phyloP scores from a whole-genome alignment of 2,888 invertebrate genomes.

The Keiferia lycopersicella region DNA sequence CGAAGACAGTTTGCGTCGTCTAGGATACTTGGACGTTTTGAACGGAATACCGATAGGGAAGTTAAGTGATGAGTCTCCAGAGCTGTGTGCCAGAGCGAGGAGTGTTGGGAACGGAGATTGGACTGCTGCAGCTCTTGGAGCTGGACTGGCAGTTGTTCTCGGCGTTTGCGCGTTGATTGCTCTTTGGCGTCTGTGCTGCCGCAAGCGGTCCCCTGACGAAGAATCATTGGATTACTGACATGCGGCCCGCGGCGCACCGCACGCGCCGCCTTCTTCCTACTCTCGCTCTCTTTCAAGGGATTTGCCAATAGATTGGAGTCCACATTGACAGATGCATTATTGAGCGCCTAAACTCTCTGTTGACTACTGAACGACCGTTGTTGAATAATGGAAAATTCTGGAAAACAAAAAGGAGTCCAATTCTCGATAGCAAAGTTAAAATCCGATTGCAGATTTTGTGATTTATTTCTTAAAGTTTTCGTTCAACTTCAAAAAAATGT shows the following conservation, averaged over 20 bases:
- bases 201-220: conserved; percentile 81
- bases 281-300: conserved; percentile 72
- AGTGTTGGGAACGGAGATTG: conserved; percentile 78
- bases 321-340: conserved; percentile 78
- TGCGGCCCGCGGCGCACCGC: conserved; percentile 76
- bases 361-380: conserved; percentile 43
- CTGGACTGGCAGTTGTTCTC: conserved; percentile 79
- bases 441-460: no score
- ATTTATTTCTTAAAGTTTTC: background rate
- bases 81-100: conserved; percentile 83
- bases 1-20: conserved; percentile 81
- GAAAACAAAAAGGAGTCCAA: background rate
- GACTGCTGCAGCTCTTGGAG: conserved; percentile 84
- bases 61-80: conserved; percentile 88
- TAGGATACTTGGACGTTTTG: conserved; percentile 79
- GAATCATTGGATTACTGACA: conserved; percentile 84
- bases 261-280: conserved; percentile 71
- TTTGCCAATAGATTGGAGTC: conserved; percentile 74
- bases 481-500: background rate
- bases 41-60: conserved; percentile 71
- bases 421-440: background rate
- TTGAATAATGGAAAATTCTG: conserved; percentile 28
- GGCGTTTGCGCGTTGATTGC: conserved; percentile 80
- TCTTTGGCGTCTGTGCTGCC: conserved; percentile 83
- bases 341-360: conserved; percentile 68